Percentiles rank a stretch among this genome's conserved stretches.
These are phyloP conservation scores for Pygoscelis adeliae DNA, from an alignment of 2,113 vertebrate species.

Conservation along the genomic window DNA sequence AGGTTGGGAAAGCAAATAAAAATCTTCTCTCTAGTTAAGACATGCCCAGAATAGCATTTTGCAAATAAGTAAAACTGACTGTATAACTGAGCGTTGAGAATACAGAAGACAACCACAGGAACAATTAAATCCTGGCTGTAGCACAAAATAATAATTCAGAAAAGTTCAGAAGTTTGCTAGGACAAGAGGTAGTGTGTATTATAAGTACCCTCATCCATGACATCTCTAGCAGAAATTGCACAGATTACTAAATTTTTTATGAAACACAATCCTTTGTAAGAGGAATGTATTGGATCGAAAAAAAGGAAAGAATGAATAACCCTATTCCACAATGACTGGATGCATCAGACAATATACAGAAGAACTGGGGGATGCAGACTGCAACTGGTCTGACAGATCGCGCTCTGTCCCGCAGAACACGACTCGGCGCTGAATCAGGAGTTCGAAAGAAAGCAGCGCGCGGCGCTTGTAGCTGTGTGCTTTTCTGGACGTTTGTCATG, in stretches of 20 bases:
- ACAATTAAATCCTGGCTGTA: background rate
- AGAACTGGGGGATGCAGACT: background rate
- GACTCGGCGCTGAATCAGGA: rapidly evolving
- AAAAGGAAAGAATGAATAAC: background rate
- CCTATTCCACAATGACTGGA: background rate
- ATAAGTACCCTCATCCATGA: background rate
- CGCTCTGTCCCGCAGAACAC: rapidly evolving
- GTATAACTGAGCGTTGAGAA: background rate
- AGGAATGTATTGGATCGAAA: rapidly evolving
- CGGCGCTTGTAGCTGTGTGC: background rate
- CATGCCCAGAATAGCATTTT: constrained; percentile 27
- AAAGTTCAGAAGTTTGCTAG: background rate
- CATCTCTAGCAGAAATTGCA: background rate
- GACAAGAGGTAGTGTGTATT: background rate
- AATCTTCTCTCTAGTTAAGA: constrained; percentile 21
- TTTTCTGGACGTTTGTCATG: rapidly evolving
- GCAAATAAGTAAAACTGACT: constrained; percentile 42
- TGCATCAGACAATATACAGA: background rate
- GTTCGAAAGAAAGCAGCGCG: rapidly evolving
- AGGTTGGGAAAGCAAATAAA: constrained; percentile 51
- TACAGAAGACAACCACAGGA: background rate
- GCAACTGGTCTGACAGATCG: rapidly evolving
- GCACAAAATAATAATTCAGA: background rate
- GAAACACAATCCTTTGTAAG: background rate
- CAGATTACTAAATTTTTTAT: background rate